phyloP scores from a whole-genome alignment of 2,797 vertebrate species.

The Poecile montanus region DNA sequence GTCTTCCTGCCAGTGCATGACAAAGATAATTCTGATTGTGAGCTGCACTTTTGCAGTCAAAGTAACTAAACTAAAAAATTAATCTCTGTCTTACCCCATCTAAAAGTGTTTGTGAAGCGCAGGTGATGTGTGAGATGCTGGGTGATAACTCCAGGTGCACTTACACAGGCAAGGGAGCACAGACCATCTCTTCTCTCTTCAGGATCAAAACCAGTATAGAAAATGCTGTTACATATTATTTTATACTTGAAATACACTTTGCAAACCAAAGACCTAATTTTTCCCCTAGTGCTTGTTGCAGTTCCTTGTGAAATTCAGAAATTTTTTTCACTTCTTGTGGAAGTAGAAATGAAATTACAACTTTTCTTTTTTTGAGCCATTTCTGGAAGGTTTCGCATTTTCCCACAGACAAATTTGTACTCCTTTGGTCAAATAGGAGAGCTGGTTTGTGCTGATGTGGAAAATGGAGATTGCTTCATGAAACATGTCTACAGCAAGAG shows the following conservation, averaged over 20 bases:
- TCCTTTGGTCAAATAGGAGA: not conserved
- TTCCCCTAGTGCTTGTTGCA: not conserved
- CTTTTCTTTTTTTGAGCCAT: not conserved
- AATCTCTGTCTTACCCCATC: constrained; percentile 10
- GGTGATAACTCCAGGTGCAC: not conserved
- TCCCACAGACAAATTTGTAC: not conserved
- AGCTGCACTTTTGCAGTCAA: constrained; percentile 47
- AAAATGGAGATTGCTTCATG: not conserved
- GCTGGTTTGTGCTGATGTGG: not conserved
- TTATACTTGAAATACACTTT: not conserved
- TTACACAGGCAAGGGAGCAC: not conserved
- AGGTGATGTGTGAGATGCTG: fast-evolving
- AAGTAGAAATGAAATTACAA: not conserved
- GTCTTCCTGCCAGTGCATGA: constrained; percentile 55
- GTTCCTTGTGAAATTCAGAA: not conserved
- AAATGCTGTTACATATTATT: not conserved
- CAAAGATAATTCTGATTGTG: constrained; percentile 59
- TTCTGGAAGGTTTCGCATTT: not conserved
- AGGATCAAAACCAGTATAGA: not conserved
- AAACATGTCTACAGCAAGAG: not conserved
- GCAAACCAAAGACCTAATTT: not conserved
- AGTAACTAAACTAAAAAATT: constrained; percentile 53
- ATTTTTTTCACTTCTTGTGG: not conserved
- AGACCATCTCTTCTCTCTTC: not conserved
- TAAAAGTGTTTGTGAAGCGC: not conserved